Percentiles rank a stretch among this genome's conserved stretches.
These are phyloP conservation scores for Vesta saturnalis DNA, from an alignment of 2,888 invertebrate species.

Conservation along the genomic window DNA sequence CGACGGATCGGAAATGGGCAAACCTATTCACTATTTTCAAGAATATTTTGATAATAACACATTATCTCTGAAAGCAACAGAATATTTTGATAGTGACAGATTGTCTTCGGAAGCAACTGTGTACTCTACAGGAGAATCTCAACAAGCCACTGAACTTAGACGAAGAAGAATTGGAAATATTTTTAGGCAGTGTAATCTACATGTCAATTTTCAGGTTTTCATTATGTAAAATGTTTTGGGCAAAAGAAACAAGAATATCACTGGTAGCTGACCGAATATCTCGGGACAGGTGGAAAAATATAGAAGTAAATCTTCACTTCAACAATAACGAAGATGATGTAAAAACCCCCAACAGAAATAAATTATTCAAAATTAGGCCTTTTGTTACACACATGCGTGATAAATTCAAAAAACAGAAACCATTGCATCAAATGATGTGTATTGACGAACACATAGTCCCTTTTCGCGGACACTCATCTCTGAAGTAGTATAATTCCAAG, in stretches of 20 bases:
- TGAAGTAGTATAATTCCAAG: conserved; percentile 21
- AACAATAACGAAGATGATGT: neutral
- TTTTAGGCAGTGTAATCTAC: neutral
- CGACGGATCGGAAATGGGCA: neutral
- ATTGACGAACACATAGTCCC: conserved; percentile 23
- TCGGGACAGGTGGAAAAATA: neutral
- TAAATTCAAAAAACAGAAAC: neutral
- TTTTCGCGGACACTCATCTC: conserved; percentile 4
- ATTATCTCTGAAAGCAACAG: no score
- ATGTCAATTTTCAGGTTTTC: no score
- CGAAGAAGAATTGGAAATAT: neutral
- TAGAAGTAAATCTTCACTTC: conserved; percentile 7
- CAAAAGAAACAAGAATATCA: neutral
- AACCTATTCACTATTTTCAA: no score
- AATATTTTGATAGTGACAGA: no score
- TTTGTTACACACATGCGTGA: neutral
- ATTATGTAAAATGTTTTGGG: neutral
- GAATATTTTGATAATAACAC: neutral
- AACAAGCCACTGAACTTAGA: neutral
- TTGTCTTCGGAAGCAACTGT: neutral
- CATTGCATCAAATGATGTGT: conserved; percentile 23
- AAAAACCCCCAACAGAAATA: neutral
- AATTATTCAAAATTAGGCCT: neutral
- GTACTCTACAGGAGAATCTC: neutral
- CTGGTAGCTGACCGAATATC: conserved; percentile 3